Base-by-base conservation (phyloP, 2,113 vertebrate genomes). In the Perca schrenkii region DNA sequence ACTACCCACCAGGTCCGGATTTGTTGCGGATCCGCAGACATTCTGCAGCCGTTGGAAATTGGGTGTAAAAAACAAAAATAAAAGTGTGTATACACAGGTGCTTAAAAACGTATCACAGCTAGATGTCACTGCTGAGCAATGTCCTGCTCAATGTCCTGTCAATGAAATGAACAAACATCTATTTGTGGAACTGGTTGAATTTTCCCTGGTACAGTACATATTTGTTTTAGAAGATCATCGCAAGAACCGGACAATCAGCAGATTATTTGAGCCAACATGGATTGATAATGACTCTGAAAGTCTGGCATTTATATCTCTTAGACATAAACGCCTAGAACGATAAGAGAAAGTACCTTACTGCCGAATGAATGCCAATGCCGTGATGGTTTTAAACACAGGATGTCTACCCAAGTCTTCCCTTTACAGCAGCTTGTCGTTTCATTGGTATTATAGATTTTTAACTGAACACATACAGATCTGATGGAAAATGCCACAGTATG, bases 361-460 rank as follows among this genome's bases (percentile, higher is more conserved):
- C 71, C 77, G 87, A 79, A 77, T 83, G 83, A 90, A 90, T 82
- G 85, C 85, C 53, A 46, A 69, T 49, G 81, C 66, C 74, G 4
- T 22, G 72, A 89, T 86, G 74, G 76, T 89, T 76, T 88, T 74
- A 71, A 82, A 66, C 34, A 47, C 78, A 85, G 81, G 85, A 88
- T 91, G 85, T 90, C 74, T 83, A 52, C 54, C 75, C 46, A 82
- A 90, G 90, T 91, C 91, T 92, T 91, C 91, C 93, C 89, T 90
- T 86, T 73, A 69, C 73, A 78, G 62, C 71, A 61, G 61, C 65
- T 76, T 66, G 25, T 74, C 64, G 25, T 79, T 79, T 79, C 43
- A 79, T 77, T 56, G 64, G n/a, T 77, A 70, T 67, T 62, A 70
- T 11, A 61, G 58, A 73, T 68, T 88, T 90, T 70, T 77, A 83